Base-by-base conservation (phyloP, 2,113 vertebrate genomes). In the Hoplias malabaricus region DNA sequence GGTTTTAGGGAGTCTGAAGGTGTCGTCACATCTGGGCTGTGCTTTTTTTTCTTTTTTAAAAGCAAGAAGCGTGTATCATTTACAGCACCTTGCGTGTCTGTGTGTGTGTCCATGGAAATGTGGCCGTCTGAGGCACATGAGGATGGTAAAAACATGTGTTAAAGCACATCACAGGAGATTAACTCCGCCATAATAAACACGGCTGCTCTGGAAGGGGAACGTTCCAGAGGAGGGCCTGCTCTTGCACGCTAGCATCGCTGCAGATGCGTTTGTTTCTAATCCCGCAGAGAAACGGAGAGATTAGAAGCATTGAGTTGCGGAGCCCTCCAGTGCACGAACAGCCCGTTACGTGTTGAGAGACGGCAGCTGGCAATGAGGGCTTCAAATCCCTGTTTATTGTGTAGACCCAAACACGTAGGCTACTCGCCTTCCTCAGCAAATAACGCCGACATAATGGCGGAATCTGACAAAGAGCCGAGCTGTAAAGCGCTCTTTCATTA, bases 261-360 rank as follows among this genome's bases (percentile, higher is more conserved):
- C 75, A 81, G 69, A 80, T 81, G 80, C 68, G 25, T 84, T 80
- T 80, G 75, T 81, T 82, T 77, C 65, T 82, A 86, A 83, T 81
- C 83, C 77, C 50, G 42, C 12, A 65, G 87, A 89, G 89, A 87
- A 82, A 80, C 74, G n/a, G 63, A 86, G 77, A 91, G 91, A 92
- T 92, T 92, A 93, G 88, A 88, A 82, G 87, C 88, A 90, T 92
- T 90, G 88, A 92, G 87, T 89, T 89, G 88, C 88, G 88, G 85
- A 77, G 80, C 78, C 75, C 71, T 77, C 74, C 74, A 38, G 75
- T 54, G 86, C 88, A 87, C 86, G 83, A 78, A 85, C 87, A 87
- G 87, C 86, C 80, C 81, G 84, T 73, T 86, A 79, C 70, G 89
- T 86, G 92, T 87, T 86, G 92, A 93, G 83, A 91, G 92, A 93